phyloP scores from a whole-genome alignment of 2,888 invertebrate genomes.

The Trilocha varians region DNA sequence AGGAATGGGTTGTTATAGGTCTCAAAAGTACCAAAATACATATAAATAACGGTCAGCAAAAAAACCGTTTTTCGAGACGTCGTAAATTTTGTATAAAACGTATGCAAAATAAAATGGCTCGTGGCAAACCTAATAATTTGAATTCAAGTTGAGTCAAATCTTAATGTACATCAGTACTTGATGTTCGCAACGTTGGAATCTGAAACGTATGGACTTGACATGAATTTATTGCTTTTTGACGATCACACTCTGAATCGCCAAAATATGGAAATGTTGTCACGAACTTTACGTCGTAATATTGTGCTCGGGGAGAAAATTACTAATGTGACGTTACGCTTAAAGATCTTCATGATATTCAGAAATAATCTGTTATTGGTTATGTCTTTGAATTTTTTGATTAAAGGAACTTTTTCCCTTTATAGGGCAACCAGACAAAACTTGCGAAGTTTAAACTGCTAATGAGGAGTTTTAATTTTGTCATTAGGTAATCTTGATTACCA shows the following conservation, averaged over 20 bases:
- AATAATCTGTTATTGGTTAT: too few species aligned
- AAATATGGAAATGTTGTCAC: conserved; percentile 3
- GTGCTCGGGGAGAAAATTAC: neutral
- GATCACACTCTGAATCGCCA: conserved; percentile 23
- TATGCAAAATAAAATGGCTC: neutral
- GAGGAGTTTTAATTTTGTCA: too few species aligned
- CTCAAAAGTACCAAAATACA: too few species aligned
- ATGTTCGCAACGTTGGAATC: conserved; percentile 1
- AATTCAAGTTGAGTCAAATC: neutral
- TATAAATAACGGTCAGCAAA: neutral
- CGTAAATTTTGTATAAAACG: neutral
- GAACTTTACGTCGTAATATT: conserved; percentile 6
- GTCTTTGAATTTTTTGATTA: too few species aligned
- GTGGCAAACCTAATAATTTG: neutral
- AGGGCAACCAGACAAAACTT: too few species aligned
- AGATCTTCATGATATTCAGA: too few species aligned
- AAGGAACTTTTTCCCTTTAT: too few species aligned
- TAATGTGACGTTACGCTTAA: too few species aligned
- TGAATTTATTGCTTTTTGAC: conserved; percentile 28
- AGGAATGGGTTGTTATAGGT: too few species aligned
- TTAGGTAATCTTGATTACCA: too few species aligned
- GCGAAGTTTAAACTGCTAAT: too few species aligned
- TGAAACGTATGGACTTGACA: conserved; percentile 20
- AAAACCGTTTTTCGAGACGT: neutral
- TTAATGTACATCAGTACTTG: conserved; percentile 18